These are phyloP conservation scores for Caerostris darwini DNA, from an alignment of 1,140 invertebrate genomes.

Conservation along the genomic window DNA sequence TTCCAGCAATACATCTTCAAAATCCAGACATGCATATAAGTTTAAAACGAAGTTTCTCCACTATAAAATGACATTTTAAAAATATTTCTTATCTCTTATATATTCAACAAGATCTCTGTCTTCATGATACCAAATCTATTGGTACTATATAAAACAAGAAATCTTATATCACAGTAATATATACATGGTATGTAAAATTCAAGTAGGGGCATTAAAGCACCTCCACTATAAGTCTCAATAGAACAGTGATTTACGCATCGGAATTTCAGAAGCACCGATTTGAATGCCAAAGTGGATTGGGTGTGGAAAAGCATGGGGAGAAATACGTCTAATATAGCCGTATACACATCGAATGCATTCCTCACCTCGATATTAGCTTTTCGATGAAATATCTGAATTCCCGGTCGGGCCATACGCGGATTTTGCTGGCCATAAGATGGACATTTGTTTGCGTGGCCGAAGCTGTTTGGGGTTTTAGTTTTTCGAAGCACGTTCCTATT, in stretches of 20 bases:
- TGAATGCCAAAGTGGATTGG: slow-evolving; percentile 48
- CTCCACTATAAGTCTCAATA: neutral
- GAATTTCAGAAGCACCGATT: slow-evolving; percentile 45
- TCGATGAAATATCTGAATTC: slow-evolving; percentile 73
- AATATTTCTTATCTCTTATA: neutral
- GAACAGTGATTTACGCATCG: slow-evolving; percentile 62
- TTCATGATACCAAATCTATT: neutral
- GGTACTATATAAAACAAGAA: neutral
- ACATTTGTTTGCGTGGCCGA: slow-evolving; percentile 58
- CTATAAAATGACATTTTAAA: too few relatives aligned
- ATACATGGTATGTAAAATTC: slow-evolving; percentile 17
- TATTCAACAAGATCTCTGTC: neutral
- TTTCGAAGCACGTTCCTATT: slow-evolving; percentile 68
- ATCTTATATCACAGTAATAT: neutral
- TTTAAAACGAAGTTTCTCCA: too few relatives aligned
- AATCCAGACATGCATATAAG: too few relatives aligned
- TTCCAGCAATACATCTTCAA: too few relatives aligned
- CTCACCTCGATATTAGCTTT: slow-evolving; percentile 61
- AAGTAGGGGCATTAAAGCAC: neutral
- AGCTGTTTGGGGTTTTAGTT: slow-evolving; percentile 14
- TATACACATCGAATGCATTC: slow-evolving; percentile 21
- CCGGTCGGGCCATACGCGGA: slow-evolving; percentile 39
- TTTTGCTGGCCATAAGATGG: slow-evolving; percentile 56
- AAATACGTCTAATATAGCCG: slow-evolving; percentile 64
- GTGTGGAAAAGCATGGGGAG: slow-evolving; percentile 3